Conservation (phyloP, 2,113 vertebrate genomes). For the Xiphias gladius region DNA sequence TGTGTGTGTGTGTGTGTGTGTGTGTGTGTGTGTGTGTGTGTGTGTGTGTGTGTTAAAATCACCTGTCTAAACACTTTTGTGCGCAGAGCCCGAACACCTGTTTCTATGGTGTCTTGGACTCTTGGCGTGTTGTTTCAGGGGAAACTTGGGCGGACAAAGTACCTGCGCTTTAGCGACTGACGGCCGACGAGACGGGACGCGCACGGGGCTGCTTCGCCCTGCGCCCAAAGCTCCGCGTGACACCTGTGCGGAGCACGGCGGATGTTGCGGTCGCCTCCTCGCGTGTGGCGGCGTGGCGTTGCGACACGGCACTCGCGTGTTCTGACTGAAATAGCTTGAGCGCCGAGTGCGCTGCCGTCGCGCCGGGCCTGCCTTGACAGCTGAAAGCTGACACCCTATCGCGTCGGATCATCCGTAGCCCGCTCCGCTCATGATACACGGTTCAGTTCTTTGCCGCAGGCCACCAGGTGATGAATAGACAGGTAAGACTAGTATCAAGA, state of each 20-base stretch:
- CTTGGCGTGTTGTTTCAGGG: slow-evolving; percentile 37
- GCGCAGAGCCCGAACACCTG: slow-evolving; percentile 68
- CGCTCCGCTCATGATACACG: background rate
- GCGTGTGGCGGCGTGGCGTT: slow-evolving; percentile 48
- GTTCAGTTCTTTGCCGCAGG: background rate
- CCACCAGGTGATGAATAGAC: slow-evolving; percentile 19
- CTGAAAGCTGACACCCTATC: slow-evolving; percentile 17
- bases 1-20: slow-evolving; percentile 29
- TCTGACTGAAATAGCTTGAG: slow-evolving; percentile 63
- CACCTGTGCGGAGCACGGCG: background rate
- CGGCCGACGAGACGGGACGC: background rate
- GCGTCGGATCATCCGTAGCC: background rate
- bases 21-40: slow-evolving; percentile 48
- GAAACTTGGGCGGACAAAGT: slow-evolving; percentile 33
- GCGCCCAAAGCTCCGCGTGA: background rate
- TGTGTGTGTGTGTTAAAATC: slow-evolving; percentile 54
- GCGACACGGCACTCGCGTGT: slow-evolving; percentile 56
- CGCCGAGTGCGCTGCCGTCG: slow-evolving; percentile 22
- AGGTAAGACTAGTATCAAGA: slow-evolving; percentile 4
- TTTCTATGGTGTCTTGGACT: slow-evolving; percentile 55
- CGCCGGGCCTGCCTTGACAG: slow-evolving; percentile 12
- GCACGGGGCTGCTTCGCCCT: background rate
- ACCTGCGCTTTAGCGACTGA: slow-evolving; percentile 33
- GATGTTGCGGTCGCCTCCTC: slow-evolving; percentile 38
- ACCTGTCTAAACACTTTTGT: slow-evolving; percentile 73